These are phyloP conservation scores for Hypsibius dujardini DNA, from an alignment of 1,140 invertebrate genomes.

Conservation along the genomic window DNA sequence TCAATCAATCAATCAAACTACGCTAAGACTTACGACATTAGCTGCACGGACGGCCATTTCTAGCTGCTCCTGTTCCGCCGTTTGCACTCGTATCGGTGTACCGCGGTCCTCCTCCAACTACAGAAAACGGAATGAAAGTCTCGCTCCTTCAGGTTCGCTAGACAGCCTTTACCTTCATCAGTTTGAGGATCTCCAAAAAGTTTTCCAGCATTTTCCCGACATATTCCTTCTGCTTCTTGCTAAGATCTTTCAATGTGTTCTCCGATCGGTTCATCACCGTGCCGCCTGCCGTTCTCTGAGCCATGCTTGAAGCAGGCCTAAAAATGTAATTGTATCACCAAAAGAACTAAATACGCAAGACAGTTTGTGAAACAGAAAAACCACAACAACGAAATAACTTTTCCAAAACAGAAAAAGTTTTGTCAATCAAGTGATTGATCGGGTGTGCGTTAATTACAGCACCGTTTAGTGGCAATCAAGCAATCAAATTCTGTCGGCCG, in stretches of 20 bases:
- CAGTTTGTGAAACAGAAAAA: too few relatives aligned
- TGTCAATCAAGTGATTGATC: too few relatives aligned
- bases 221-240: slow-evolving; percentile 14
- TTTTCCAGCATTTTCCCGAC: not conserved
- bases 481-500: too few relatives aligned
- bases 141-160: not conserved
- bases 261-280: too few relatives aligned
- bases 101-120: slow-evolving; percentile 1
- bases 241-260: not conserved
- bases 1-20: not conserved
- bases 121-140: not conserved
- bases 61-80: slow-evolving; percentile 10
- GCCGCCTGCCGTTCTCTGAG: too few relatives aligned
- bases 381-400: too few relatives aligned
- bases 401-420: too few relatives aligned
- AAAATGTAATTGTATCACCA: too few relatives aligned
- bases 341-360: too few relatives aligned
- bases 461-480: too few relatives aligned
- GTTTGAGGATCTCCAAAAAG: slow-evolving; percentile 4
- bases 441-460: too few relatives aligned
- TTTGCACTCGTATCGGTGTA: not conserved
- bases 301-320: too few relatives aligned
- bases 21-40: not conserved
- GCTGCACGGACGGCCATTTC: not conserved
- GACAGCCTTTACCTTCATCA: not conserved